phyloP scores from a whole-genome alignment of 2,113 vertebrate species.

The Hemibagrus wyckioides region DNA sequence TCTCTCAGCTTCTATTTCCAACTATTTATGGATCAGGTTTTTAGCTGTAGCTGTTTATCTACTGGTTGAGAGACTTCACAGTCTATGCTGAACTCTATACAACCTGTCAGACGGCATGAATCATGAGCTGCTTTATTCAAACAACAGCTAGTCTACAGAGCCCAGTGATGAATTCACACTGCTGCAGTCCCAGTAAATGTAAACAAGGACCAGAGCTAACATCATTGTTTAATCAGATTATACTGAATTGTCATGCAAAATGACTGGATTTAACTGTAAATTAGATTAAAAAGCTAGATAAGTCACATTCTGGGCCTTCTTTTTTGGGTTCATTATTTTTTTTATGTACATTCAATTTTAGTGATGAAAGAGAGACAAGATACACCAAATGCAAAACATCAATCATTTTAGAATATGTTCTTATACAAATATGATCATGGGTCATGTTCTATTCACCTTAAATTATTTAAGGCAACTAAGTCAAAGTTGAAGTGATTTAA shows the following conservation, averaged over 20 bases:
- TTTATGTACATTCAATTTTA: slow-evolving; percentile 34
- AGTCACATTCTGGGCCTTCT: slow-evolving; percentile 33
- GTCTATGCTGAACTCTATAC: slow-evolving; percentile 32
- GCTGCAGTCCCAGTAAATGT: slow-evolving; percentile 62
- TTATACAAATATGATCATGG: not conserved
- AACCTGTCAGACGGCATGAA: slow-evolving; percentile 61
- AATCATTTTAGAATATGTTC: not conserved
- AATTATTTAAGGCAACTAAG: slow-evolving; percentile 72
- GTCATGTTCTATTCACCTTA: slow-evolving; percentile 15
- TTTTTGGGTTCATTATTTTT: not conserved
- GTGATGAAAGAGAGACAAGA: slow-evolving; percentile 17
- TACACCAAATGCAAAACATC: slow-evolving; percentile 18
- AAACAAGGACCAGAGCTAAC: slow-evolving; percentile 56
- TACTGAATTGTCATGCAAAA: slow-evolving; percentile 8
- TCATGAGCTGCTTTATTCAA: slow-evolving; percentile 49
- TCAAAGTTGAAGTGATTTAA: slow-evolving; percentile 26
- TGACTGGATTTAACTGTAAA: slow-evolving; percentile 18
- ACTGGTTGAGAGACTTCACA: slow-evolving; percentile 41
- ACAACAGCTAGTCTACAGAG: slow-evolving; percentile 16
- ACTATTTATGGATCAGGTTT: not conserved
- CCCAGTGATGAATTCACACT: slow-evolving; percentile 69
- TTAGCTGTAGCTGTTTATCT: slow-evolving; percentile 43
- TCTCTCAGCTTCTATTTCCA: not conserved
- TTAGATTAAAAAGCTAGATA: slow-evolving; percentile 2
- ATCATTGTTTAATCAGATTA: slow-evolving; percentile 52